Percentiles rank a stretch among this genome's conserved stretches.
phyloP scores from a whole-genome alignment of 92 coral and sea anemone genomes.

The Epizoanthus fatuus region DNA sequence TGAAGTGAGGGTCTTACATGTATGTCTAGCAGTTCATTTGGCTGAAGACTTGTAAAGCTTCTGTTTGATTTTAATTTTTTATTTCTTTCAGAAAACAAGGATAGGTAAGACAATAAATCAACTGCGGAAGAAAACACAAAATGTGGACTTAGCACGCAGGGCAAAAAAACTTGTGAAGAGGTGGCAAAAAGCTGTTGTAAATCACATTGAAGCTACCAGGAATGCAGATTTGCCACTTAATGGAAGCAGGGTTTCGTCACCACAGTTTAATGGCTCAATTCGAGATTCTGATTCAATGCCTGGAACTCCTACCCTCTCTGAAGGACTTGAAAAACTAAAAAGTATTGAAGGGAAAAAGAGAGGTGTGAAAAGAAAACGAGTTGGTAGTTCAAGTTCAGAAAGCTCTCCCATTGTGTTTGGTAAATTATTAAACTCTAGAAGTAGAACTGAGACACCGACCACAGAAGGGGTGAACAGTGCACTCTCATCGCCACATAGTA shows the following conservation, averaged over 20 bases:
- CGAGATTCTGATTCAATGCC: constrained; percentile 71
- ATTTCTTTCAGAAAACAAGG: constrained; percentile 89
- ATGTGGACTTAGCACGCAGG: constrained; percentile 92
- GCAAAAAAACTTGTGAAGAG: constrained; percentile 98
- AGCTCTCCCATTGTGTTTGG: constrained; percentile 78
- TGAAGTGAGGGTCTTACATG: too few relatives aligned
- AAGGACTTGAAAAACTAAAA: constrained; percentile 74
- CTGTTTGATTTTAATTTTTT: too few relatives aligned
- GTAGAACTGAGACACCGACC: constrained; percentile 68
- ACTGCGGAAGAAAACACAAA: constrained; percentile 93
- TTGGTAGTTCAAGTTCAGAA: constrained; percentile 78
- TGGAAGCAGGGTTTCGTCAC: constrained; percentile 90
- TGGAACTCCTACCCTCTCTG: constrained; percentile 67
- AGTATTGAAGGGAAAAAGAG: constrained; percentile 79
- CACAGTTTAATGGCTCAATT: constrained; percentile 91
- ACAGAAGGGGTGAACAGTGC: constrained; percentile 13
- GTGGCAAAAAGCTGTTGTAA: constrained; percentile 96
- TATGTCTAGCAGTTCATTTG: too few relatives aligned
- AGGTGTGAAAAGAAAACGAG: constrained; percentile 86
- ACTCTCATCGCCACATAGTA: constrained; percentile 13
- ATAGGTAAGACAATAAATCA: constrained; percentile 96
- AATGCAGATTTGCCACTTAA: constrained; percentile 93
- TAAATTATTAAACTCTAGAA: constrained; percentile 55
- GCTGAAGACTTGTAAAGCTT: too few relatives aligned
- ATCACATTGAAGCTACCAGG: constrained; percentile 90